Base-by-base conservation (phyloP, 2,113 vertebrate genomes). In the Thomomys bottae region DNA sequence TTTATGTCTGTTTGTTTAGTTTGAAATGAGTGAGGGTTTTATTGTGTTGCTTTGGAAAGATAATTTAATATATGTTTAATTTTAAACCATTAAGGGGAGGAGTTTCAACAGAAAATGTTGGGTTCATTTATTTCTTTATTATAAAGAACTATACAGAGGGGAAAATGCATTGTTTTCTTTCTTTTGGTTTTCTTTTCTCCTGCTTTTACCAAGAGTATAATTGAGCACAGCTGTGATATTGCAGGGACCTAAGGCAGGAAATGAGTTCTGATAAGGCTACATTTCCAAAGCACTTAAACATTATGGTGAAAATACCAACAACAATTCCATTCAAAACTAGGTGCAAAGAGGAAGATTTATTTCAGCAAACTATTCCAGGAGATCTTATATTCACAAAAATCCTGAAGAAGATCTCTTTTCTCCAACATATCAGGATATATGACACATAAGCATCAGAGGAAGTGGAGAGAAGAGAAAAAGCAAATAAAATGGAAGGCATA, bases 171-270 rank as follows among this genome's bases (percentile, higher is more conserved):
- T 95, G 86, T 96, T 36, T 87, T 84, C 6, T 54, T 54, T 54
- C n/a, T n/a, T n/a, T n/a, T n/a, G n/a, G n/a, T 5, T 49, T 57
- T 40, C 61, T 4, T 24, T 70, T 82, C 81, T 91, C 84, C 57
- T 94, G 93, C 84, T 97, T 97, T 96, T 93, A 93, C 96, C 96
- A 97, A 95, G 84, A 57, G 49, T 67, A 84, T 98, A 97, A 97
- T 97, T 96, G 95, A 98, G 70, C 92, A 96, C 97, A 98, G 97
- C 97, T 98, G 97, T 97, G 96, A 96, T 95, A 92, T 79, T 75
- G 96, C 0, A 0, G 86, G 95, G 92, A 94, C 36, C 94, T 97
- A 96, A 88, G 96, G 93, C 93, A 96, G 96, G 96, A 98, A 98
- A 97, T 93, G 95, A 97, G 85, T 92, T 96, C 23, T 90, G 23